A percentile compares a stretch with the other conserved stretches of the same genome.
Conservation (phyloP, 2,113 vertebrate species). For the Dolichotis patagonum region DNA sequence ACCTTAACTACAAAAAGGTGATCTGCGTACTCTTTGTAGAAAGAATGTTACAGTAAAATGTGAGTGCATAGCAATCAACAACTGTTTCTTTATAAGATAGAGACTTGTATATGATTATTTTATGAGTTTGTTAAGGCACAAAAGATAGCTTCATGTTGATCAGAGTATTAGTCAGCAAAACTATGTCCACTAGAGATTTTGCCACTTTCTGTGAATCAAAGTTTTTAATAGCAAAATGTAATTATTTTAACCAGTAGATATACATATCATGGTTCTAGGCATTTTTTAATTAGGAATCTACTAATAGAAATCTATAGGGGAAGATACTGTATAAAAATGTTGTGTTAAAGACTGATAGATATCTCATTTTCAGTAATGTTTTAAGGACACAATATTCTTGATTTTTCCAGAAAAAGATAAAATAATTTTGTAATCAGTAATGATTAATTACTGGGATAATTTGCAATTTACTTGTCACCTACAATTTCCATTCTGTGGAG, state of each 20-base stretch:
- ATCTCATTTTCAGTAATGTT: background rate
- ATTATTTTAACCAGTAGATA: background rate
- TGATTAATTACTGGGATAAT: background rate
- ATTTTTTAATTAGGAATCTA: background rate
- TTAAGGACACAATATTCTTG: background rate
- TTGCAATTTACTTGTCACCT: background rate
- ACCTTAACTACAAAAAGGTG: background rate
- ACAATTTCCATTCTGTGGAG: background rate
- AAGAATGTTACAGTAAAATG: background rate
- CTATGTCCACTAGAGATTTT: background rate
- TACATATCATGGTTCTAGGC: background rate
- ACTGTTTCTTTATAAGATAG: background rate
- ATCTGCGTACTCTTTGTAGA: background rate
- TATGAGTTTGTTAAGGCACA: background rate
- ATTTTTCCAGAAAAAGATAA: background rate
- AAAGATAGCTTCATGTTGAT: background rate
- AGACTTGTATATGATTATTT: background rate
- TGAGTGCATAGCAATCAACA: background rate
- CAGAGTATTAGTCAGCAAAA: background rate
- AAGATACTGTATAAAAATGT: too few relatives aligned
- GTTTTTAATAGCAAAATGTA: background rate
- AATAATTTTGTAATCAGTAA: background rate
- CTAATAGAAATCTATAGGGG: background rate
- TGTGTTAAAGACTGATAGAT: accelerated
- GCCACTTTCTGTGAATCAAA: background rate